Conservation (phyloP, 2,888 invertebrate species). For the Entomobrya multifasciata region DNA sequence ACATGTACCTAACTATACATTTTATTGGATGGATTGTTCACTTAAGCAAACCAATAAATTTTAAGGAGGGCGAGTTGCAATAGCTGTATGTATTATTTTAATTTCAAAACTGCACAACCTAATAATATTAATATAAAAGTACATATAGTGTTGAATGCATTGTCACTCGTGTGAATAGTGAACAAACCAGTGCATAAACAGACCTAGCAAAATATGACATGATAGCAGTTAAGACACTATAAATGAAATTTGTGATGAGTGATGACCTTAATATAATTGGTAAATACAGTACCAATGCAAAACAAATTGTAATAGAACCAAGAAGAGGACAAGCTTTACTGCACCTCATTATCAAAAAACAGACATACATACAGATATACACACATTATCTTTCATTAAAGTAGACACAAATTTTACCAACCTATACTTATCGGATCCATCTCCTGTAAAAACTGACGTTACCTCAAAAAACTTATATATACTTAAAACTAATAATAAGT, state of each 20-base stretch:
- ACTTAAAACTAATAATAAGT: background rate
- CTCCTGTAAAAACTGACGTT: background rate
- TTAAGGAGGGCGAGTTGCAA: background rate
- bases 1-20: background rate
- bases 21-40: background rate
- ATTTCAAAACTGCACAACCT: background rate
- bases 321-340: too few species aligned
- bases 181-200: background rate
- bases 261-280: too few species aligned
- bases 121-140: background rate
- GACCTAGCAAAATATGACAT: conserved; percentile 30
- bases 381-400: too few species aligned
- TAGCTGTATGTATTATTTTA: background rate
- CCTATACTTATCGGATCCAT: conserved; percentile 43
- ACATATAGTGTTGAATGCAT: conserved; percentile 2
- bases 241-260: background rate
- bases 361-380: too few species aligned
- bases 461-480: background rate
- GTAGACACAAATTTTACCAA: too few species aligned
- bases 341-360: too few species aligned
- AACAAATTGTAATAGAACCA: too few species aligned
- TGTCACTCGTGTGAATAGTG: background rate
- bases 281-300: too few species aligned
- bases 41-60: too few species aligned
- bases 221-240: background rate